A percentile compares a stretch with the other conserved stretches of the same genome.
phyloP scores from a whole-genome alignment of 2,113 vertebrate genomes.

The Limanda limanda region DNA sequence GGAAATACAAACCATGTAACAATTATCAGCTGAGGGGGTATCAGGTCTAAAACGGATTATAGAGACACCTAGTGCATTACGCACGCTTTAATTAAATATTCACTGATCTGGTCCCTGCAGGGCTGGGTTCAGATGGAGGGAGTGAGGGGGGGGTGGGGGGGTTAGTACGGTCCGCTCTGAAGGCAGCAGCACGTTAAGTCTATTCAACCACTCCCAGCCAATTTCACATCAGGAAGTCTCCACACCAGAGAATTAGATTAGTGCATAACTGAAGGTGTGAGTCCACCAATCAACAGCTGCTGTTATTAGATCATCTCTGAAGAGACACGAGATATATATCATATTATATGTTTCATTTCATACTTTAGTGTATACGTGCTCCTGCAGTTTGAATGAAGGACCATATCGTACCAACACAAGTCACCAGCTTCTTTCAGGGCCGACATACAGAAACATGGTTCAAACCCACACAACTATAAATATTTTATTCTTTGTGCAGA shows the following conservation, averaged over 20 bases:
- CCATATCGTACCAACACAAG: no score
- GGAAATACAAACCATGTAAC: constrained; percentile 52
- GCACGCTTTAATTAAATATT: constrained; percentile 68
- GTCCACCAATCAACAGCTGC: no score
- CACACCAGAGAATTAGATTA: neutral
- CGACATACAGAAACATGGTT: no score
- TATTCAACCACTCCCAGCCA: constrained; percentile 29
- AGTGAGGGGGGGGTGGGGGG: neutral
- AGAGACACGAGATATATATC: no score
- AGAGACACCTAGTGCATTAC: constrained; percentile 47
- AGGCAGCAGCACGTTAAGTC: constrained; percentile 30
- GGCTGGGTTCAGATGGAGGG: constrained; percentile 32
- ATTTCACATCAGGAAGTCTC: constrained; percentile 3
- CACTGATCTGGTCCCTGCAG: constrained; percentile 56
- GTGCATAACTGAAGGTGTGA: no score
- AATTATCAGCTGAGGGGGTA: constrained; percentile 58
- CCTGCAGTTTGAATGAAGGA: no score
- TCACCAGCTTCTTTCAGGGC: no score
- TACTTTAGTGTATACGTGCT: neutral
- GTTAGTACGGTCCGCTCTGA: constrained; percentile 34
- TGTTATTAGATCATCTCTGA: no score
- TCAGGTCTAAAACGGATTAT: constrained; percentile 60
- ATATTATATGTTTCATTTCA: no score
- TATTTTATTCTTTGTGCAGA: no score
- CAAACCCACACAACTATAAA: no score